Base-by-base conservation (phyloP, 2,113 vertebrate species). In the Tychaedon coryphoeus region DNA sequence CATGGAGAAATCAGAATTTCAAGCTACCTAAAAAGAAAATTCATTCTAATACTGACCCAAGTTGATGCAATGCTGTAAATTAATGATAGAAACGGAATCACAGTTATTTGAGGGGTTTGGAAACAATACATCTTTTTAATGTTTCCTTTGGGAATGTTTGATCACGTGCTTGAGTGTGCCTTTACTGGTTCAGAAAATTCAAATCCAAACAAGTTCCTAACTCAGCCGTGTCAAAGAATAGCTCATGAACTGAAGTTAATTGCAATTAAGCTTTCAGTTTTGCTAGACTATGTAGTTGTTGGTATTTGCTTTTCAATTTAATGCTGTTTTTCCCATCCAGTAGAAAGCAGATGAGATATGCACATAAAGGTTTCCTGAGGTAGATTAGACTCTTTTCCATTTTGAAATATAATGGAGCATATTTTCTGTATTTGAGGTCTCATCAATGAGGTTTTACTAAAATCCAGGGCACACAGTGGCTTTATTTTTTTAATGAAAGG, bases 401-500 rank as follows among this genome's bases (percentile, higher is more conserved):
- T 75, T 72, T 73, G 67, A 83, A 95, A 67, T 62, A 25, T 5
- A 69, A 62, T 31, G 65, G 29, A 48, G 69, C 61, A 50, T 86
- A 77, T 84, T 82, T 92, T 67, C n/a, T 78, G 0, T 53, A 28
- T 84, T 66, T 51, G 40, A 84, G 43, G 57, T 88, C 50, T 95
- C 33, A 47, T 93, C 92, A 73, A 33, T 18, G 77, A 79, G 31
- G 16, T 84, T 92, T 94, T 83, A 33, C n/a, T 86, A 56, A 88
- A 93, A 84, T 33, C 20, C 54, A 40, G 51, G 40, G 16, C n/a
- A 67, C 73, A 91, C 9, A 34, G 10, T 40, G 17, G 24, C n/a
- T 91, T 91, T 61, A 47, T 87, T 91, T 96, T 95, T 95, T 88
- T 82, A 84, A 79, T 90, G 58, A 77, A 20, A 56, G 18, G 24